phyloP scores from a whole-genome alignment of 92 coral and sea anemone genomes.

The Porites lobata region DNA sequence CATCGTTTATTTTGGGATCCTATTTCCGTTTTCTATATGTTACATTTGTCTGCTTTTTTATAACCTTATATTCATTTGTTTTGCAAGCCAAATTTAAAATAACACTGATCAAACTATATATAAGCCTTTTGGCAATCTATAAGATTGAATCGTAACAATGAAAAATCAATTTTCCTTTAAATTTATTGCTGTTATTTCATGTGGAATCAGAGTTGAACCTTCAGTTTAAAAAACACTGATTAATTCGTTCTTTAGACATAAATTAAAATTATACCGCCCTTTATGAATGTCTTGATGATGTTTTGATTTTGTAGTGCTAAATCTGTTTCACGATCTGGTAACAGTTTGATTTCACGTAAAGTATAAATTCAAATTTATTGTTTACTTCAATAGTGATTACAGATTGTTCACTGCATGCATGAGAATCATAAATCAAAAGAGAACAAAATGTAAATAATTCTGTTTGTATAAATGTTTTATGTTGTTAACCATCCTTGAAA shows the following conservation, averaged over 20 bases:
- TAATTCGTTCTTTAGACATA: neutral
- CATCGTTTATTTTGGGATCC: neutral
- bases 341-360: neutral
- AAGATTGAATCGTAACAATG: neutral
- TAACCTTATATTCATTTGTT: neutral
- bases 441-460: conserved; percentile 4
- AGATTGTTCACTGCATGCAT: no score
- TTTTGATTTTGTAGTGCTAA: no score
- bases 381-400: neutral
- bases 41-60: neutral
- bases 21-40: neutral
- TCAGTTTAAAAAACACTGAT: neutral
- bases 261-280: neutral
- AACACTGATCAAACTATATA: neutral
- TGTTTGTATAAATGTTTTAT: conserved; percentile 24
- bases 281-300: neutral
- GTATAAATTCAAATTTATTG: neutral
- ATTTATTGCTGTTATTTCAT: neutral
- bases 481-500: conserved; percentile 8
- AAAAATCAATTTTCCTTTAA: neutral
- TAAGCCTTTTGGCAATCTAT: neutral
- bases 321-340: no score
- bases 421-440: neutral
- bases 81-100: conserved; percentile 37
- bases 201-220: conserved; percentile 6